phyloP scores from a whole-genome alignment of 1,140 invertebrate genomes.

The Polyergus mexicanus region DNA sequence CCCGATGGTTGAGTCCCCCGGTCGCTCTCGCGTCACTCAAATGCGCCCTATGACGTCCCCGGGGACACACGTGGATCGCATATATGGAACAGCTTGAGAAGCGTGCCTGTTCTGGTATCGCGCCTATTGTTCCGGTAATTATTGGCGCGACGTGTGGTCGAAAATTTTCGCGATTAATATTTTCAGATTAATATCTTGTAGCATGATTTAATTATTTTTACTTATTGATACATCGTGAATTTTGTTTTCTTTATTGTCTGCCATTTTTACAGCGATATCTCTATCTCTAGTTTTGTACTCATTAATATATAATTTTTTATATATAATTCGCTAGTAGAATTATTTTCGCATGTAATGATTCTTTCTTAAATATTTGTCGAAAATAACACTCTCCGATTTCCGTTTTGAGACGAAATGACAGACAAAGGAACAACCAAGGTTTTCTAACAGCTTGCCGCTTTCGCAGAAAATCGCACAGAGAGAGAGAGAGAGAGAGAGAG shows the following conservation, averaged over 20 bases:
- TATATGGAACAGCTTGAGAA: constrained; percentile 41
- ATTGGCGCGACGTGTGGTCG: neutral
- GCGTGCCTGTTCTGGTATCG: neutral
- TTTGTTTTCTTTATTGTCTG: neutral
- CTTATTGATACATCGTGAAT: neutral
- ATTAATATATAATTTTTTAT: neutral
- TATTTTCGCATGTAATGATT: neutral
- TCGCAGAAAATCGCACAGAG: constrained; percentile 45
- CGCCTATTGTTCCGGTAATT: constrained; percentile 47
- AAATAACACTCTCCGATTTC: neutral
- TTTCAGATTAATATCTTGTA: neutral
- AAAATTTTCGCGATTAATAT: constrained; percentile 18
- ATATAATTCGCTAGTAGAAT: neutral
- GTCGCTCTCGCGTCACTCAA: constrained; percentile 58
- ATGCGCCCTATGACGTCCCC: constrained; percentile 71
- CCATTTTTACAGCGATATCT: neutral
- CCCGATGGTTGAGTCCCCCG: constrained; percentile 47
- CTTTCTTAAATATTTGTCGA: neutral
- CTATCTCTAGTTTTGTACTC: neutral
- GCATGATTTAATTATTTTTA: neutral
- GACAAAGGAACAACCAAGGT: neutral
- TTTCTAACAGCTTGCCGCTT: constrained; percentile 3
- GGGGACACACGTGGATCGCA: constrained; percentile 48
- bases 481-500: constrained; percentile 30
- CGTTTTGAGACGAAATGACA: neutral